Conservation (phyloP, 2,113 vertebrate genomes). For the Grammomys dolichurus region DNA sequence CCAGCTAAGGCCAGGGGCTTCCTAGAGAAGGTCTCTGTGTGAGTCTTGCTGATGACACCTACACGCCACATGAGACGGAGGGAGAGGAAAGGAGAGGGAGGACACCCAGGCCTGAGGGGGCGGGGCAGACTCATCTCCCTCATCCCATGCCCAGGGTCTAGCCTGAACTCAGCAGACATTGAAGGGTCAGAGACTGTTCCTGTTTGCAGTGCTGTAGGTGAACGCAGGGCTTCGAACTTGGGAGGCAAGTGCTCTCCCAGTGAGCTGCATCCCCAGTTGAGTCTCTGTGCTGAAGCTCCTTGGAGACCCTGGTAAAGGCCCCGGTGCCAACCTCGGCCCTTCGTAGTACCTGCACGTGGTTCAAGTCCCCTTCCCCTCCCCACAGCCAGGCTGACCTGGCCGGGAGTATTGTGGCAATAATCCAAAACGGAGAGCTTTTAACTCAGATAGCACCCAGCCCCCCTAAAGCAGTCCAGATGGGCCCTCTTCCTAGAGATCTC, state of each 20-base stretch:
- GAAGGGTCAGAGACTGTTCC: not conserved
- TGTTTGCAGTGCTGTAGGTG: not conserved
- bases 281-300: not conserved
- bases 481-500: not conserved
- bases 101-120: not conserved
- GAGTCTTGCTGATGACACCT: not conserved
- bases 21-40: not conserved
- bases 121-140: no score
- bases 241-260: not conserved
- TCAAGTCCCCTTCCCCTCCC: not conserved
- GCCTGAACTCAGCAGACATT: not conserved
- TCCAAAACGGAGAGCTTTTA: not conserved
- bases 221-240: not conserved
- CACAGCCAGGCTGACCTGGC: not conserved
- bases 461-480: not conserved
- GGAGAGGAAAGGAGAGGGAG: not conserved
- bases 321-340: not conserved
- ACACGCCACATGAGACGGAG: not conserved
- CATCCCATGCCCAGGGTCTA: not conserved
- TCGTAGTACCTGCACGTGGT: rapidly evolving
- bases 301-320: no score
- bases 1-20: not conserved
- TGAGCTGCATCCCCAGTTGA: no score
- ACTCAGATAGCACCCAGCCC: no score
- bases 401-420: not conserved